phyloP scores from a whole-genome alignment of 2,113 vertebrate genomes.

The Megalops atlanticus region DNA sequence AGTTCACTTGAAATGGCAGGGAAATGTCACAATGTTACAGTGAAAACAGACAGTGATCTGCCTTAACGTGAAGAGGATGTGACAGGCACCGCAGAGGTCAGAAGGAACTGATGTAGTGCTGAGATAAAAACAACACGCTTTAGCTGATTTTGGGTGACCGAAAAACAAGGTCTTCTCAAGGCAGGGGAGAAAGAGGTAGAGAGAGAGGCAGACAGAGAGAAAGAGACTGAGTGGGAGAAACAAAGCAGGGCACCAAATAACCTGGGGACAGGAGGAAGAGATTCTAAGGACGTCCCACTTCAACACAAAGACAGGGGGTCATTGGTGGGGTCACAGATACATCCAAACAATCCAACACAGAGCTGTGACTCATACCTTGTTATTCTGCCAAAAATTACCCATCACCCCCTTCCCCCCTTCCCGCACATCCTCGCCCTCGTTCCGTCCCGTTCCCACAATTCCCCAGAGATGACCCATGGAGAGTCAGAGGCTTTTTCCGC shows the following conservation, averaged over 20 bases:
- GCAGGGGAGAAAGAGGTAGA: neutral
- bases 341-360: neutral
- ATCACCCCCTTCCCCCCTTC: neutral
- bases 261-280: neutral
- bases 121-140: no score
- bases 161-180: no score
- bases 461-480: neutral
- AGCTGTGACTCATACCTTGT: neutral
- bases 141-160: no score
- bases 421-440: neutral
- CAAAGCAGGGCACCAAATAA: neutral
- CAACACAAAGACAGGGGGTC: neutral
- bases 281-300: neutral
- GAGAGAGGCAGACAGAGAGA: neutral
- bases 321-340: neutral
- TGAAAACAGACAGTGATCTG: no score
- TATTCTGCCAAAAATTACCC: neutral
- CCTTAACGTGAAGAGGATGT: no score
- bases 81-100: no score
- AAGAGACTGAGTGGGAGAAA: neutral
- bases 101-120: no score
- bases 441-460: neutral
- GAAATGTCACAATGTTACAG: no score
- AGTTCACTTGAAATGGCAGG: no score
- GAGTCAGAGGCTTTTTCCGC: conserved; percentile 3